A percentile compares a stretch with the other conserved stretches of the same genome.
These are phyloP conservation scores for Lepisosteus oculatus DNA, from an alignment of 2,113 vertebrate genomes.

Conservation along the genomic window DNA sequence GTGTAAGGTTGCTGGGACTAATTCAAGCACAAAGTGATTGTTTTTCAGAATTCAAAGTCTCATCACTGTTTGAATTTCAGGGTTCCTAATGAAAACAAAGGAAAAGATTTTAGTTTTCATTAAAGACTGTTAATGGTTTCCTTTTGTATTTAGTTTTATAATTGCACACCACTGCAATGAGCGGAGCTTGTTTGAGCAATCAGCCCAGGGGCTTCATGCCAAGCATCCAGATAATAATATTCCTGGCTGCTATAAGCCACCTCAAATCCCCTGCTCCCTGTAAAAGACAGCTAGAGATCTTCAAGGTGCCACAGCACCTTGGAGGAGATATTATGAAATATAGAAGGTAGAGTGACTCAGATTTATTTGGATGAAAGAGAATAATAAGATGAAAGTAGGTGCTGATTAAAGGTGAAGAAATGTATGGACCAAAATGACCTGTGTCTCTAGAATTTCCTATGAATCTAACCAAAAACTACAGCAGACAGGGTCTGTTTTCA, in stretches of 20 bases:
- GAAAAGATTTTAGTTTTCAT: background rate
- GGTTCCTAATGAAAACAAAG: too few relatives aligned
- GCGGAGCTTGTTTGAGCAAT: slow-evolving; percentile 1
- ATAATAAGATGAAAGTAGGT: slow-evolving; percentile 10
- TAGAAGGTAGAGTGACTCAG: background rate
- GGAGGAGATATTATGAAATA: background rate
- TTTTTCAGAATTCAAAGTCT: too few relatives aligned
- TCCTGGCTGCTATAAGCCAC: slow-evolving; percentile 19
- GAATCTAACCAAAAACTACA: too few relatives aligned
- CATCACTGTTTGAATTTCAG: too few relatives aligned
- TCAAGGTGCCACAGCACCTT: slow-evolving; percentile 14
- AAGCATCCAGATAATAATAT: slow-evolving; percentile 32
- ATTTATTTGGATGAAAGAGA: slow-evolving; percentile 5
- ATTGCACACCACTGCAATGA: slow-evolving; percentile 5
- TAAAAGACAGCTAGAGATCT: slow-evolving; percentile 5
- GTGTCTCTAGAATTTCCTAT: background rate
- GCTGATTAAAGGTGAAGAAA: background rate
- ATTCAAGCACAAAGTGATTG: too few relatives aligned
- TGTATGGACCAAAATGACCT: background rate
- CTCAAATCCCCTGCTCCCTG: slow-evolving; percentile 5
- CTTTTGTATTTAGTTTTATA: slow-evolving; percentile 22
- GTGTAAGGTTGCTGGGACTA: too few relatives aligned
- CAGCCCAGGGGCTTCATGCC: background rate
- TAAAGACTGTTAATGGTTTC: background rate
- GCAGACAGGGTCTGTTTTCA: too few relatives aligned